Percentiles rank a stretch among this genome's conserved stretches.
phyloP scores from a whole-genome alignment of 2,888 invertebrate genomes.

The Aphidoletes aphidimyza region DNA sequence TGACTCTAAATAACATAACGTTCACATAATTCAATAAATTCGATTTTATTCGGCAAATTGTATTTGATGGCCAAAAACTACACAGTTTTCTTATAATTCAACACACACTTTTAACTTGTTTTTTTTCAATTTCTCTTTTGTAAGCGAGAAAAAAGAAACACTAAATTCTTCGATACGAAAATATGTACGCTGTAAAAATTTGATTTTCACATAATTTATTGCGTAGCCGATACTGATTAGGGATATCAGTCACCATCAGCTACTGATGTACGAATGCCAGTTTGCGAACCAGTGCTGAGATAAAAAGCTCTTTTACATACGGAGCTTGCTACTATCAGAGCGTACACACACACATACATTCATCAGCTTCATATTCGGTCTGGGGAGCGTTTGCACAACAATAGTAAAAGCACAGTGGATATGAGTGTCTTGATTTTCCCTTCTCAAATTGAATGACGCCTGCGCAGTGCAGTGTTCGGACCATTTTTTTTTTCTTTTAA shows the following conservation, averaged over 20 bases:
- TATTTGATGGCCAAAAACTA: too few relatives aligned
- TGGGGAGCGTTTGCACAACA: background rate
- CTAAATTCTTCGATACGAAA: too few relatives aligned
- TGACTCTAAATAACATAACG: too few relatives aligned
- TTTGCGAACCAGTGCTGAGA: conserved; percentile 9
- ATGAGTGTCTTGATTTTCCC: background rate
- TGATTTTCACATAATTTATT: background rate
- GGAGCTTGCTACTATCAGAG: background rate
- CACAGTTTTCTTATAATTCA: too few relatives aligned
- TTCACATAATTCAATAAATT: too few relatives aligned
- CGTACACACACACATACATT: background rate
- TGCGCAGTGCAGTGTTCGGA: background rate
- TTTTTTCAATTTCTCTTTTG: too few relatives aligned
- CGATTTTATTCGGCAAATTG: too few relatives aligned
- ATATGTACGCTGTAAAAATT: background rate
- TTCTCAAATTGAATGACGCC: background rate
- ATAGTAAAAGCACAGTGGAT: background rate
- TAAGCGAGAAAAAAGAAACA: too few relatives aligned
- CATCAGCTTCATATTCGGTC: background rate
- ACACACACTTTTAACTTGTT: too few relatives aligned
- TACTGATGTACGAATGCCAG: conserved; percentile 6
- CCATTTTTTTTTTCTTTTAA: too few relatives aligned
- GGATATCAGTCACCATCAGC: conserved; percentile 1
- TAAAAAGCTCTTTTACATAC: conserved; percentile 30
- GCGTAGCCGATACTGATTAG: background rate